phyloP scores from a whole-genome alignment of 2,888 invertebrate genomes.

The Diloba caeruleocephala region DNA sequence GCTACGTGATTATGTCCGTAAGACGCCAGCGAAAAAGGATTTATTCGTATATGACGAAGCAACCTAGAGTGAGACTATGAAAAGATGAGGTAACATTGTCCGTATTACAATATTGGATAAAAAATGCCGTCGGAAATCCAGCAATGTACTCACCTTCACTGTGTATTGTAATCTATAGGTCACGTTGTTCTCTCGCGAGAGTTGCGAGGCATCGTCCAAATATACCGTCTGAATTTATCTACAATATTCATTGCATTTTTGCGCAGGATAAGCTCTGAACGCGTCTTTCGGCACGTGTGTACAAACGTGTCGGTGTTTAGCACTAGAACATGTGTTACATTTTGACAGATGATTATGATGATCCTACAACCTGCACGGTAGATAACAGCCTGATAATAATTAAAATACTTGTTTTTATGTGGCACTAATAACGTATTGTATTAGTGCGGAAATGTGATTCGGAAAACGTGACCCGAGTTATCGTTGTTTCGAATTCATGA shows the following conservation, averaged over 20 bases:
- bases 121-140: constrained; percentile 33
- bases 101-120: constrained; percentile 36
- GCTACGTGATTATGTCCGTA: no score
- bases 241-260: constrained; percentile 40
- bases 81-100: constrained; percentile 21
- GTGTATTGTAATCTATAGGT: constrained; percentile 11
- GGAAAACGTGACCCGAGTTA: constrained; percentile 15
- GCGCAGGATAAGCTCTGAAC: constrained; percentile 12
- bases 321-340: neutral
- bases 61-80: neutral
- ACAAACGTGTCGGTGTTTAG: constrained; percentile 7
- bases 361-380: constrained; percentile 31
- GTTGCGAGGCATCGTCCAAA: constrained; percentile 17
- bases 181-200: constrained; percentile 5
- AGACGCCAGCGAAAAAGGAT: no score
- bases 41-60: no score
- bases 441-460: constrained; percentile 28
- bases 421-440: neutral
- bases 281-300: constrained; percentile 33
- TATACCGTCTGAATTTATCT: constrained; percentile 11
- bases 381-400: constrained; percentile 20
- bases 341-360: constrained; percentile 13
- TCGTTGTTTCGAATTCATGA: constrained; percentile 12
- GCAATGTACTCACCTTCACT: constrained; percentile 43
- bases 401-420: neutral